These are phyloP conservation scores for Notarius quadriscutis DNA, from an alignment of 2,113 vertebrate species.

Conservation along the genomic window DNA sequence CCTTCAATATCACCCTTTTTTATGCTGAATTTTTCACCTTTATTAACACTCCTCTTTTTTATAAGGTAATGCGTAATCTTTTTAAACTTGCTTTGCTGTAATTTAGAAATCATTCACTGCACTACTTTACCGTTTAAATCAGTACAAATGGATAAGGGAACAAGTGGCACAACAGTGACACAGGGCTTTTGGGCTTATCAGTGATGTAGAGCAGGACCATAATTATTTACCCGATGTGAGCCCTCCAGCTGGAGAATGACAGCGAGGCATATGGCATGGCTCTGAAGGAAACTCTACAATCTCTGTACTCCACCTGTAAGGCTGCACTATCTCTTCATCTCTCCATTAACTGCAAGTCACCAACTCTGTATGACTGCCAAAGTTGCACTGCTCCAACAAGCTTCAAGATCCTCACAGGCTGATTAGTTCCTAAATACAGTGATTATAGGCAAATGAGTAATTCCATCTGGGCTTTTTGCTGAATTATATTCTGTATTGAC, in stretches of 20 bases:
- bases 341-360: background rate
- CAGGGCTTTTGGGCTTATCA: background rate
- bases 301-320: slow-evolving; percentile 17
- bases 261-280: slow-evolving; percentile 1
- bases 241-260: slow-evolving; percentile 13
- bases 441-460: slow-evolving; percentile 10
- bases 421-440: slow-evolving; percentile 25
- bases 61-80: background rate
- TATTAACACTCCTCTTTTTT: background rate
- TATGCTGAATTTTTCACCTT: background rate
- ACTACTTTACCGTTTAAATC: background rate
- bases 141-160: background rate
- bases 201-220: background rate
- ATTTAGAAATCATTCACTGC: too few species aligned
- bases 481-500: background rate
- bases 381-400: background rate
- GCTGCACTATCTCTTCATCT: slow-evolving; percentile 8
- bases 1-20: background rate
- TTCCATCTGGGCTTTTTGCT: slow-evolving; percentile 23
- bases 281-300: background rate
- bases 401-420: background rate
- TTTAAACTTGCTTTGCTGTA: background rate
- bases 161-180: background rate
- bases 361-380: slow-evolving; percentile 4
- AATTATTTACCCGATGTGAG: background rate